Evolutionary conservation across 2,113 vertebrate genomes (phyloP).

Genomic region (Bombycilla garrulus): DNA sequence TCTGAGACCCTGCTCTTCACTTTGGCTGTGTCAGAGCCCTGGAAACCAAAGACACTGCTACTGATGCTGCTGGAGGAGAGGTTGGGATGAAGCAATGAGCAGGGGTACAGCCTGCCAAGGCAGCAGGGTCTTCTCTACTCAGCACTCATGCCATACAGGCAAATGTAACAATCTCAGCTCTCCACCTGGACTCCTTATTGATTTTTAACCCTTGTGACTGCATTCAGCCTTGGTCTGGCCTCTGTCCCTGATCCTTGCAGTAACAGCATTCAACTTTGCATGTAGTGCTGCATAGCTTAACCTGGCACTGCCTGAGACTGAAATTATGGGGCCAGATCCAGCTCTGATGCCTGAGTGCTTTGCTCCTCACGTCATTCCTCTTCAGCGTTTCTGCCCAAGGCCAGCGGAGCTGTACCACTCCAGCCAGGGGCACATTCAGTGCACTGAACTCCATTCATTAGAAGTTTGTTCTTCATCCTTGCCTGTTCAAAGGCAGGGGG

Average conservation of each 20-base stretch:
- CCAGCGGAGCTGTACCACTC: not conserved
- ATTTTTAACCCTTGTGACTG: not conserved
- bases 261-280: not conserved
- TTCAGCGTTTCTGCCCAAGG: not conserved
- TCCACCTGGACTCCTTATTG: not conserved
- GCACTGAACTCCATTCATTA: not conserved
- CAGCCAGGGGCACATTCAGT: not conserved
- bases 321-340: not conserved
- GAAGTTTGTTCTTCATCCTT: not conserved
- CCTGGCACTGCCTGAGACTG: not conserved
- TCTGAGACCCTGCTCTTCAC: not conserved
- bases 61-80: not conserved
- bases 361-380: fast-evolving
- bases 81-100: not conserved
- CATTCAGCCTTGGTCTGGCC: not conserved
- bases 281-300: not conserved
- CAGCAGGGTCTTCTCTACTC: not conserved
- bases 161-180: not conserved
- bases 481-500: not conserved
- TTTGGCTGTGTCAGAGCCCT: not conserved
- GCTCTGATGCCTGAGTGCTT: not conserved
- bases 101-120: fast-evolving
- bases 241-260: not conserved
- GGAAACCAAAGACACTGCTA: not conserved
- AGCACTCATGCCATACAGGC: fast-evolving